phyloP scores from a whole-genome alignment of 1,140 invertebrate species.

The Plodia interpunctella region DNA sequence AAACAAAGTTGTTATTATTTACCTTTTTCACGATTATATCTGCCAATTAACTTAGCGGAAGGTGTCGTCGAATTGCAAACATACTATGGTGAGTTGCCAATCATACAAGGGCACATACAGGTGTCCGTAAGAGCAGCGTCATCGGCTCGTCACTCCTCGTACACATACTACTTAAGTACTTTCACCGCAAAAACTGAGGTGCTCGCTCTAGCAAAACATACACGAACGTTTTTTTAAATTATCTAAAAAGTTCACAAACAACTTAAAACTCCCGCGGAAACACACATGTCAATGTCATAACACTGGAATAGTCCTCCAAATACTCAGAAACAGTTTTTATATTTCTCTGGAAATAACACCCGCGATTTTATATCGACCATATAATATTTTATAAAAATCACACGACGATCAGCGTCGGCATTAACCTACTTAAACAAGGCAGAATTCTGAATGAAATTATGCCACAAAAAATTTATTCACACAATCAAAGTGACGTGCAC shows the following conservation, averaged over 20 bases:
- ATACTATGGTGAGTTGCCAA: conserved; percentile 58
- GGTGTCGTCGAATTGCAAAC: conserved; percentile 36
- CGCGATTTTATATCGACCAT: conserved; percentile 17
- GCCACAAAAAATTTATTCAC: neutral
- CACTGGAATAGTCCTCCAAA: neutral
- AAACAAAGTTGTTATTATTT: neutral
- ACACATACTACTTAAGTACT: conserved; percentile 39
- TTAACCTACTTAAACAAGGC: conserved; percentile 3
- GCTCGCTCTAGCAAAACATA: neutral
- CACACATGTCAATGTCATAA: conserved; percentile 49
- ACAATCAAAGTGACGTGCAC: conserved; percentile 24
- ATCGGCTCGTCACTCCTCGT: conserved; percentile 31
- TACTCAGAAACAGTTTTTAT: conserved; percentile 8
- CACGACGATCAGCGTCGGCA: neutral
- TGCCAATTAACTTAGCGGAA: conserved; percentile 21
- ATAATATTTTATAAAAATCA: neutral
- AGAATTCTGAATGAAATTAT: conserved; percentile 2
- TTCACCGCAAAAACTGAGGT: conserved; percentile 33
- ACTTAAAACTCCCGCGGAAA: conserved; percentile 51
- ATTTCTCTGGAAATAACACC: conserved; percentile 27
- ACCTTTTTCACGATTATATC: neutral
- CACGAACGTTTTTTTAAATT: conserved; percentile 7
- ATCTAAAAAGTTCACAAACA: conserved; percentile 24
- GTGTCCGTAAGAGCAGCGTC: conserved; percentile 36
- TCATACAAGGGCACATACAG: conserved; percentile 38